Conservation (phyloP, 2,113 vertebrate species). For the Mus spicilegus region DNA sequence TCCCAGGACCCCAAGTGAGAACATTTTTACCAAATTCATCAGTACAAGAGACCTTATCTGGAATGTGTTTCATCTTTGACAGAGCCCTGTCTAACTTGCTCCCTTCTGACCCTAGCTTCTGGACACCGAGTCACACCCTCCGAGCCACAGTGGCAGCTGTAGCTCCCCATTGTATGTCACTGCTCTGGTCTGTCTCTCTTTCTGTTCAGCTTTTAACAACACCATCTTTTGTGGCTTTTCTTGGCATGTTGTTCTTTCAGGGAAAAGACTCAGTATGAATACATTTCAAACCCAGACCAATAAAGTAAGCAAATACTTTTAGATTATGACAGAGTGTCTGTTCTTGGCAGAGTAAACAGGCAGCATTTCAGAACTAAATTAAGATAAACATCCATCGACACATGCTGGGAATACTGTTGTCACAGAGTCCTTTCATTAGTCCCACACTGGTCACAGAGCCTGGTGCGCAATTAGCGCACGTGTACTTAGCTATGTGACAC, state of each 20-base stretch:
- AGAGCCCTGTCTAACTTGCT: not conserved
- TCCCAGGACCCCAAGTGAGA: not conserved
- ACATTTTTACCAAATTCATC: not conserved
- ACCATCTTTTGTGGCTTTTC: not conserved
- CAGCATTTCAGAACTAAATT: slow-evolving; percentile 46
- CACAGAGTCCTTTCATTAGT: not conserved
- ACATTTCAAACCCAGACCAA: slow-evolving; percentile 39
- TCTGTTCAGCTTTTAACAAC: slow-evolving; percentile 48
- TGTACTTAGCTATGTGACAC: not conserved
- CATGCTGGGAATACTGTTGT: not conserved
- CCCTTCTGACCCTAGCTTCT: not conserved
- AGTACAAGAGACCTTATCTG: not conserved
- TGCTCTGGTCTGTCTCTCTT: slow-evolving; percentile 27
- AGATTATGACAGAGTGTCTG: slow-evolving; percentile 16
- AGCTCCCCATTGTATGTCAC: not conserved
- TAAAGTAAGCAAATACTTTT: slow-evolving; percentile 45
- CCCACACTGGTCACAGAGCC: not conserved
- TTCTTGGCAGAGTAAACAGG: not conserved
- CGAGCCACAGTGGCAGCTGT: not conserved
- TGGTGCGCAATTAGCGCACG: not conserved
- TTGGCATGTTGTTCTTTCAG: slow-evolving; percentile 35
- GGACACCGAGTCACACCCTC: not conserved
- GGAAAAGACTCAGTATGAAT: slow-evolving; percentile 34
- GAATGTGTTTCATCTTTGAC: not conserved
- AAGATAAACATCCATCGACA: slow-evolving; percentile 3